These are phyloP conservation scores for Agriopis leucophaearia DNA, from an alignment of 2,888 invertebrate species.

Conservation along the genomic window DNA sequence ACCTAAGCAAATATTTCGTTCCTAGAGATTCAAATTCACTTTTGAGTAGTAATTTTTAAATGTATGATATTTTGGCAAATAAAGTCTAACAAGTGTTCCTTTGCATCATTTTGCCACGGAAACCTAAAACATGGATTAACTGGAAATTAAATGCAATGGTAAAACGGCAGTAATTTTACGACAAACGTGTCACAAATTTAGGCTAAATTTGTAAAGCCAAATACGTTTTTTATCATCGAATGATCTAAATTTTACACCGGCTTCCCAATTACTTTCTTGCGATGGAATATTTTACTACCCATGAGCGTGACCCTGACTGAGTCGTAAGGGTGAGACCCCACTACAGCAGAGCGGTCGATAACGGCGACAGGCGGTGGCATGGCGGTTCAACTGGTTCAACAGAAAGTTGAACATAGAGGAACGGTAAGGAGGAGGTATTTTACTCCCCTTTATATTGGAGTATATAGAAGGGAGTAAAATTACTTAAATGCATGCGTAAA, in stretches of 20 bases:
- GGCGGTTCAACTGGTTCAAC: no score
- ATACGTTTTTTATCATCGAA: conserved; percentile 26
- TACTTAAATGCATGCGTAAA: no score
- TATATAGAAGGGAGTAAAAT: no score
- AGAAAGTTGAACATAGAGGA: no score
- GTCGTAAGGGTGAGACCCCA: conserved; percentile 51
- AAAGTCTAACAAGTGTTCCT: no score
- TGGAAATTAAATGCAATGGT: background rate
- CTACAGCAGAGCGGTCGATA: no score
- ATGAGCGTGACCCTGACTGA: conserved; percentile 62
- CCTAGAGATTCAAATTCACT: conserved; percentile 40
- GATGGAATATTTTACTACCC: conserved; percentile 74
- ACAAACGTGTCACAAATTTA: conserved; percentile 37
- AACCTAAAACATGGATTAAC: background rate
- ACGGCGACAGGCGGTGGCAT: no score
- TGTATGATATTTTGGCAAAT: background rate
- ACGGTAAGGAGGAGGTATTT: no score
- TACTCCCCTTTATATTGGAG: no score
- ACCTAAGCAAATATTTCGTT: background rate
- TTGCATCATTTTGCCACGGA: background rate
- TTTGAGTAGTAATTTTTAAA: background rate
- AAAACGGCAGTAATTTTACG: conserved; percentile 1
- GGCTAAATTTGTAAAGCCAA: conserved; percentile 29
- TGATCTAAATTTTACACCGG: conserved; percentile 53
- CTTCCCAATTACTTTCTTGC: conserved; percentile 60